These are phyloP conservation scores for Zonitis immaculata DNA, from an alignment of 2,888 invertebrate species.

Conservation along the genomic window DNA sequence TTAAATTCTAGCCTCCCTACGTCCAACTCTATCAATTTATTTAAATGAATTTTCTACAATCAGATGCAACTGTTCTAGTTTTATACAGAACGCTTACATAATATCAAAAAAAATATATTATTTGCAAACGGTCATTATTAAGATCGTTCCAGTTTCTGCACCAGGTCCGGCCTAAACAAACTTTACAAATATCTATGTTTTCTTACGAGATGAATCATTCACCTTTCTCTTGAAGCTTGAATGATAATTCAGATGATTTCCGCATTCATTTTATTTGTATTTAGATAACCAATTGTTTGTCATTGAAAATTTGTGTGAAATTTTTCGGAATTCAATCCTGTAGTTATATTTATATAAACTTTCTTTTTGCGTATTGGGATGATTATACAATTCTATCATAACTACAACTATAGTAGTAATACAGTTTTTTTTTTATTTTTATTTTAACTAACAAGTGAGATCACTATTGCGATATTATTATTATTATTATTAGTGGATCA, in stretches of 20 bases:
- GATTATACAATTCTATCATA: background rate
- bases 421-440: too few species aligned
- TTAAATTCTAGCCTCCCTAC: background rate
- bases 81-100: background rate
- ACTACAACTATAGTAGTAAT: too few species aligned
- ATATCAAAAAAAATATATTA: background rate
- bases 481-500: background rate
- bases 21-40: background rate
- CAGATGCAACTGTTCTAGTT: background rate
- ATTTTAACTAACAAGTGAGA: background rate
- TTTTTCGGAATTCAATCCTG: background rate
- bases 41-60: background rate
- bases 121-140: background rate
- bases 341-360: too few species aligned
- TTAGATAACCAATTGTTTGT: background rate
- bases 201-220: background rate
- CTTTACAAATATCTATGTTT: background rate
- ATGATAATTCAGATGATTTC: background rate
- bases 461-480: background rate
- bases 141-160: conserved; percentile 1
- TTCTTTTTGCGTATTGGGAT: background rate
- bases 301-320: background rate
- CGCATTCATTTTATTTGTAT: background rate
- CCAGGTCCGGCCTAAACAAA: background rate
- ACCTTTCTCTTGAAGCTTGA: background rate